A percentile compares a stretch with the other conserved stretches of the same genome.
Conservation (phyloP, 2,888 invertebrate species). For the Drosophila neonasuta region DNA sequence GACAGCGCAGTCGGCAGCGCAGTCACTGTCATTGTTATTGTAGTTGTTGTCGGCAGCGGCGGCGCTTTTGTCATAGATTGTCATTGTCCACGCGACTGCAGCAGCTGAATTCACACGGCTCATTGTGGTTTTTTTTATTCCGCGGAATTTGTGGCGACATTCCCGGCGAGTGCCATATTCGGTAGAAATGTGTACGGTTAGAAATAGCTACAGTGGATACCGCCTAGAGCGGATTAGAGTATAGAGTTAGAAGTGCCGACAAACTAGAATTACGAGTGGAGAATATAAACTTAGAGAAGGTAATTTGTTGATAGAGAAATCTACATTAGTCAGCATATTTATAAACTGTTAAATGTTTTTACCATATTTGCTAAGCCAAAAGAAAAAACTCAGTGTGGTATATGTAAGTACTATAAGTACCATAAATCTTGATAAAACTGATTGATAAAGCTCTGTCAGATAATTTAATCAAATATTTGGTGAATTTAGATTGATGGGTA, state of each 20-base stretch:
- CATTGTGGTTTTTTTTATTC: slow-evolving; percentile 61
- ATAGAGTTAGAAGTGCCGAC: not conserved
- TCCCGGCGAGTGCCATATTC: slow-evolving; percentile 61
- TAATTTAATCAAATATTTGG: no score
- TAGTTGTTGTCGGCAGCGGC: slow-evolving; percentile 7
- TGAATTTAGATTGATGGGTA: no score
- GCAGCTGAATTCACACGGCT: slow-evolving; percentile 74
- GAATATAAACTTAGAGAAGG: no score
- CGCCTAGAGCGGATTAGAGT: not conserved
- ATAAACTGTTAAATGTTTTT: no score
- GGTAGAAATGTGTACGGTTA: slow-evolving; percentile 16
- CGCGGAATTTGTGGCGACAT: slow-evolving; percentile 71
- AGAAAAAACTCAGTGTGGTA: no score
- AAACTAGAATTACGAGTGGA: no score
- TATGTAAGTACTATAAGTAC: no score
- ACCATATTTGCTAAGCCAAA: no score
- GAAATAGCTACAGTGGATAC: slow-evolving; percentile 48
- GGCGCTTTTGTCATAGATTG: slow-evolving; percentile 69
- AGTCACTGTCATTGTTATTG: slow-evolving; percentile 17
- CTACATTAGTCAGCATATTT: no score
- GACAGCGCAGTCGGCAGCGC: slow-evolving; percentile 36
- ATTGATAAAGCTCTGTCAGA: no score
- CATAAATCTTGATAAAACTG: no score
- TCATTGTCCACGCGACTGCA: slow-evolving; percentile 72
- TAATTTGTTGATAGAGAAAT: no score